Evolutionary conservation across 2,797 vertebrate genomes (phyloP).

Genomic region (Anas acuta): DNA sequence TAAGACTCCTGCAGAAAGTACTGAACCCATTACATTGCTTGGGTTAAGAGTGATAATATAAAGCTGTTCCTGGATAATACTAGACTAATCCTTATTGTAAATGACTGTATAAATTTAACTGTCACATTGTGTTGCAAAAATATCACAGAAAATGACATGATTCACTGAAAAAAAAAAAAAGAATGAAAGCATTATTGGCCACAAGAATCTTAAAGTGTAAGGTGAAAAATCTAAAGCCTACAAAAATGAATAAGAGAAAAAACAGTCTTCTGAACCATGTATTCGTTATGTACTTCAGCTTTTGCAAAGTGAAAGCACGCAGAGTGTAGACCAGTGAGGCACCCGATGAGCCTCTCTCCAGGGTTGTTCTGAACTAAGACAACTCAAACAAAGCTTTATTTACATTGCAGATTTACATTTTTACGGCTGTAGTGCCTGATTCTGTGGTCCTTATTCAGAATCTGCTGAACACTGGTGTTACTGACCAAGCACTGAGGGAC

Average conservation of each 20-base stretch:
- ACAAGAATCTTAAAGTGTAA: not conserved
- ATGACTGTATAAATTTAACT: not conserved
- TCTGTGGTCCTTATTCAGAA: not conserved
- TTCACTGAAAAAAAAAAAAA: not conserved
- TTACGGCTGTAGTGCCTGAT: not conserved
- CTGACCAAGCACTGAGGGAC: rapidly evolving
- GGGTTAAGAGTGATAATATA: not conserved
- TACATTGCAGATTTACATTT: conserved; percentile 53
- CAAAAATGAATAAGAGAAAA: not conserved
- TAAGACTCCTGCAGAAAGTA: not conserved
- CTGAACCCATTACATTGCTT: not conserved
- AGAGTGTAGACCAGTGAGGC: not conserved
- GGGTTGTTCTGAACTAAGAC: not conserved
- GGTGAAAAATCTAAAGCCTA: not conserved
- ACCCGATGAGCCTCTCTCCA: not conserved
- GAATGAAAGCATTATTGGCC: not conserved
- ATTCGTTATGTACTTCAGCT: not conserved
- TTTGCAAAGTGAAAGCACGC: not conserved
- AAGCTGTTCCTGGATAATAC: not conserved
- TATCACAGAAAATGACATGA: not conserved
- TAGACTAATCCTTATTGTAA: not conserved
- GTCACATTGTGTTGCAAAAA: not conserved
- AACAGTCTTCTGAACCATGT: not conserved
- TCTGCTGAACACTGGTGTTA: not conserved
- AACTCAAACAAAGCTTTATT: conserved; percentile 55